Base-by-base conservation (phyloP, 2,113 vertebrate genomes). In the Phrynosoma platyrhinos region DNA sequence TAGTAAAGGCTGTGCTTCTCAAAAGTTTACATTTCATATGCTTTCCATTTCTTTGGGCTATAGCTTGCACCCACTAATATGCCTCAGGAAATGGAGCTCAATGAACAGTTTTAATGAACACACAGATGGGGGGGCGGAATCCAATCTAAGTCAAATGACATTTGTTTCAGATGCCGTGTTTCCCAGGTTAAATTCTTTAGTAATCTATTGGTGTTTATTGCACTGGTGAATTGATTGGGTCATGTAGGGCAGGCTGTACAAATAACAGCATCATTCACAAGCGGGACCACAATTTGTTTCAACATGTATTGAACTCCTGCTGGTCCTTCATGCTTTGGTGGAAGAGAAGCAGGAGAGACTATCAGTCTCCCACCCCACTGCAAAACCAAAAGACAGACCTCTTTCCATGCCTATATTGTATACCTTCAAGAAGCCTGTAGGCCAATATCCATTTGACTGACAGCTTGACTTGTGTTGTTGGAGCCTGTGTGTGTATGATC, bases 401-500 rank as follows among this genome's bases (percentile, higher is more conserved):
- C 79, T 94, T 96, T 95, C 89, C 92, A 92, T 93, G 96, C 93
- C 95, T 95, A 95, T 95, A 36, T 36, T 36, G 36, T 36, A 93
- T 77, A 36, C 92, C 93, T 95, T 94, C 94, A 95, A 96, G 93
- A 94, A 96, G 93, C 97, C 97, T 90, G 92, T 87, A 96, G 97
- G 97, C 96, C 96, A 96, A 96, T 94, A 95, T 96, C 96, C 94
- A 95, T 95, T 91, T 95, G 96, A 94, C 83, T 97, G 98, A 98
- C 97, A 97, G 96, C 93, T 84, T 93, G 94, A 93, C 95, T 90
- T 93, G 93, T 96, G 96, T 96, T 97, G 95, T 96, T 95, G 96
- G 96, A 95, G 94, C 95, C 93, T 93, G 62, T 30, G 36, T 55
- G 94, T 97, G 97, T 97, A 97, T 97, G 97, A 97, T 97, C 95